Conservation (phyloP, 1,140 invertebrate species). For the Wiebesia pumilae region DNA sequence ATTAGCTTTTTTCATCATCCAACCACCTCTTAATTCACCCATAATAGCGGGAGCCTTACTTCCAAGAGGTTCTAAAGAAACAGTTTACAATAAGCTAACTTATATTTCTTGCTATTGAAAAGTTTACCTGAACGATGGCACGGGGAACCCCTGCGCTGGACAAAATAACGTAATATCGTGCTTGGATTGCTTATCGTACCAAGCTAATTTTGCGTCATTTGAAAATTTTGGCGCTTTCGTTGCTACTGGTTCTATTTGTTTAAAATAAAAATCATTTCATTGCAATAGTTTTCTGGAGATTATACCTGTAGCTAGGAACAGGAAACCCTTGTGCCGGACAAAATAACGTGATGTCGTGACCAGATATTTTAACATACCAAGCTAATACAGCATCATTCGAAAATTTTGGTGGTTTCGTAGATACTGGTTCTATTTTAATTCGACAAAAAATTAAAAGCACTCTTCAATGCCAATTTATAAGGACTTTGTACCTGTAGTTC, state of each 20-base stretch:
- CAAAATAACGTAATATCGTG: constrained; percentile 78
- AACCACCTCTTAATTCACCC: constrained; percentile 71
- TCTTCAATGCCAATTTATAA: background rate
- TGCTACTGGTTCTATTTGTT: constrained; percentile 66
- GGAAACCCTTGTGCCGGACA: constrained; percentile 83
- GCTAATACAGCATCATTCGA: constrained; percentile 75
- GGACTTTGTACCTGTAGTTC: constrained; percentile 70
- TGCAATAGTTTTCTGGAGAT: background rate
- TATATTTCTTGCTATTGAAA: constrained; percentile 49
- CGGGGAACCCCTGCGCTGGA: constrained; percentile 82
- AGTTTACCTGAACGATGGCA: constrained; percentile 82
- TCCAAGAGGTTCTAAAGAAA: constrained; percentile 74
- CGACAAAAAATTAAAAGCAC: background rate
- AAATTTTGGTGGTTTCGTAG: constrained; percentile 78
- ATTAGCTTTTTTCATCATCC: constrained; percentile 67
- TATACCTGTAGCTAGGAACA: constrained; percentile 77
- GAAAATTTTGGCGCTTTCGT: constrained; percentile 68
- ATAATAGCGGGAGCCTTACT: constrained; percentile 76
- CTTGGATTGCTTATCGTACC: constrained; percentile 65
- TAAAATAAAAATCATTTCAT: constrained; percentile 20
- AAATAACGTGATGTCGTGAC: constrained; percentile 67
- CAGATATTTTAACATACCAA: constrained; percentile 65
- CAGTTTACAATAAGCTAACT: background rate
- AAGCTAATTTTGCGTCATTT: constrained; percentile 65
- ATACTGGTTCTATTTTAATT: constrained; percentile 78